These are phyloP conservation scores for Spodoptera picta DNA, from an alignment of 2,888 invertebrate species.

Conservation along the genomic window DNA sequence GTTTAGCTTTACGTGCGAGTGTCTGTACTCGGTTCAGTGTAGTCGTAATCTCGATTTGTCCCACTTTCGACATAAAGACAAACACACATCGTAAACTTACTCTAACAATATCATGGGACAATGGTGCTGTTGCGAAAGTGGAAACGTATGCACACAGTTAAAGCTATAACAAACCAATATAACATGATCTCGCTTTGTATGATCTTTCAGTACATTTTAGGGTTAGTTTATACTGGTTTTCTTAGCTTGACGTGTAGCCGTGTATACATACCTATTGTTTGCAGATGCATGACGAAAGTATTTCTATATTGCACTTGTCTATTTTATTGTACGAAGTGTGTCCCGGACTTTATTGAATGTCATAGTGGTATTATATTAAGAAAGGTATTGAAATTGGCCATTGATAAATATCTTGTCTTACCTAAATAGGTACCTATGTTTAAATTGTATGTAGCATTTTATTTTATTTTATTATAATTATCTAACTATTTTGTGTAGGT, in stretches of 20 bases:
- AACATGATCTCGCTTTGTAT: too few species aligned
- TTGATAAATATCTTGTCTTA: too few species aligned
- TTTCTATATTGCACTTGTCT: slow-evolving; percentile 54
- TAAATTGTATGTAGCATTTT: too few species aligned
- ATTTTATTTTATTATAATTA: too few species aligned
- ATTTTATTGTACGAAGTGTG: slow-evolving; percentile 25
- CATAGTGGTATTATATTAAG: slow-evolving; percentile 1
- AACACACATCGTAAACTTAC: slow-evolving; percentile 71
- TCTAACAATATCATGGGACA: slow-evolving; percentile 62
- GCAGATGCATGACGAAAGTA: slow-evolving; percentile 65
- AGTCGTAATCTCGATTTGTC: slow-evolving; percentile 68
- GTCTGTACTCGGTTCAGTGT: slow-evolving; percentile 50
- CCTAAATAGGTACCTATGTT: too few species aligned
- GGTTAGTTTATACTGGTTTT: too few species aligned
- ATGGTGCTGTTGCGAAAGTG: slow-evolving; percentile 65
- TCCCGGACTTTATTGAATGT: background rate
- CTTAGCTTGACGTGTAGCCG: too few species aligned
- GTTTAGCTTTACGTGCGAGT: too few species aligned
- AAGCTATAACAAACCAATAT: too few species aligned
- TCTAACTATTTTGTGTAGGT: too few species aligned
- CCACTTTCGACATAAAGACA: slow-evolving; percentile 75
- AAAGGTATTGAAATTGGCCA: too few species aligned
- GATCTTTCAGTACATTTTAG: too few species aligned
- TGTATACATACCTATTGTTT: slow-evolving; percentile 59
- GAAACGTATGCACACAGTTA: slow-evolving; percentile 28